These are phyloP conservation scores for Melanchra persicariae DNA, from an alignment of 2,888 invertebrate species.

Conservation along the genomic window DNA sequence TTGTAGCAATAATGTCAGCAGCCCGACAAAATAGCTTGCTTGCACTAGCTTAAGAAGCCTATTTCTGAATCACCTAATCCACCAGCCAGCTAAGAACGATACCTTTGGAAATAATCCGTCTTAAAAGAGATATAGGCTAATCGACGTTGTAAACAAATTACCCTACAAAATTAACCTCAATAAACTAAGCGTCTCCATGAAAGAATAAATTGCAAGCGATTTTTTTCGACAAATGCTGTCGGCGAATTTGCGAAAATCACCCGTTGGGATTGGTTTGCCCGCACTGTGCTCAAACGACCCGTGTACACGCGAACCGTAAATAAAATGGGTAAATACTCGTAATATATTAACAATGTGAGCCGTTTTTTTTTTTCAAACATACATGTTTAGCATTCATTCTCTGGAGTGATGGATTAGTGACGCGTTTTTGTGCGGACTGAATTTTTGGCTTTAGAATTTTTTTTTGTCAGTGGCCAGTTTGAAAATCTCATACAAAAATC, in stretches of 20 bases:
- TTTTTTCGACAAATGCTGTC: constrained; percentile 39
- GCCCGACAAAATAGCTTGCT: too few relatives aligned
- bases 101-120: constrained; percentile 22
- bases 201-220: constrained; percentile 46
- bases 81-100: neutral
- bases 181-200: constrained; percentile 41
- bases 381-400: constrained; percentile 29
- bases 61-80: constrained; percentile 14
- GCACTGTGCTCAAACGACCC: constrained; percentile 43
- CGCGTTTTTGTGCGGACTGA: neutral
- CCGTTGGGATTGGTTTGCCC: constrained; percentile 48
- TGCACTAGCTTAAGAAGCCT: constrained; percentile 1
- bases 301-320: constrained; percentile 62
- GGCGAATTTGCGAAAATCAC: constrained; percentile 53
- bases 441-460: neutral
- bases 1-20: neutral
- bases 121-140: neutral
- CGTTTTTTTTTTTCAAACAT: constrained; percentile 32
- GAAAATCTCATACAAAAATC: too few relatives aligned
- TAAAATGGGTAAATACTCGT: constrained; percentile 56
- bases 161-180: constrained; percentile 27
- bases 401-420: constrained; percentile 13
- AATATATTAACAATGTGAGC: constrained; percentile 35
- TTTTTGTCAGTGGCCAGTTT: too few relatives aligned
- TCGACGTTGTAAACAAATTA: neutral